Evolutionary conservation across 2,888 invertebrate species (phyloP).

Genomic region (Pasiphila rectangulata): DNA sequence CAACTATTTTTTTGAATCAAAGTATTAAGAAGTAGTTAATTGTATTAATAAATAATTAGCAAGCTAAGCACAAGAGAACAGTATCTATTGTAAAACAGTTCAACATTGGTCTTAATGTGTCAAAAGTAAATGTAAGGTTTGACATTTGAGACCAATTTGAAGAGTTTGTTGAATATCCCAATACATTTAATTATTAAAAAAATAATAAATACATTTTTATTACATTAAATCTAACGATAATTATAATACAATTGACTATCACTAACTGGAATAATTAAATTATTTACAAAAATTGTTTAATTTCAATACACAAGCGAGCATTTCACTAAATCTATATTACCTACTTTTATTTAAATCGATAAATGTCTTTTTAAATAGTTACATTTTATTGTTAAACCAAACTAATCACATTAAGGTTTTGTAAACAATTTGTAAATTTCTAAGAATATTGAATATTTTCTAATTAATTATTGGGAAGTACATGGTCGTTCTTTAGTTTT

Average conservation of each 20-base stretch:
- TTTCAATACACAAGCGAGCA: conserved; percentile 52
- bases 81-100: conserved; percentile 2
- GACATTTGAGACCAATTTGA: conserved; percentile 7
- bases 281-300: conserved; percentile 68
- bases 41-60: conserved; percentile 12
- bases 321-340: conserved; percentile 32
- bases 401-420: conserved; percentile 49
- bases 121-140: neutral
- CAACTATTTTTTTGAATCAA: neutral
- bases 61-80: conserved; percentile 11
- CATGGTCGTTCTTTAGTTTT: conserved; percentile 12
- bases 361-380: conserved; percentile 48
- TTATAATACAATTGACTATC: conserved; percentile 74
- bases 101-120: conserved; percentile 1
- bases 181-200: conserved; percentile 37
- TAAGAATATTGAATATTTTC: conserved; percentile 20
- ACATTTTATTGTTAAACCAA: conserved; percentile 37
- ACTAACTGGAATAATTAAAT: conserved; percentile 72
- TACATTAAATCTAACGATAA: conserved; percentile 59
- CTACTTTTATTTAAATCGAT: conserved; percentile 31
- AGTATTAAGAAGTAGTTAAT: neutral
- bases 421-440: conserved; percentile 32
- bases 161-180: neutral
- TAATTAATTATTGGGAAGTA: conserved; percentile 12
- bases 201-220: conserved; percentile 59